Evolutionary conservation across 2,113 vertebrate genomes (phyloP).

Genomic region (Coracopsis vasa): DNA sequence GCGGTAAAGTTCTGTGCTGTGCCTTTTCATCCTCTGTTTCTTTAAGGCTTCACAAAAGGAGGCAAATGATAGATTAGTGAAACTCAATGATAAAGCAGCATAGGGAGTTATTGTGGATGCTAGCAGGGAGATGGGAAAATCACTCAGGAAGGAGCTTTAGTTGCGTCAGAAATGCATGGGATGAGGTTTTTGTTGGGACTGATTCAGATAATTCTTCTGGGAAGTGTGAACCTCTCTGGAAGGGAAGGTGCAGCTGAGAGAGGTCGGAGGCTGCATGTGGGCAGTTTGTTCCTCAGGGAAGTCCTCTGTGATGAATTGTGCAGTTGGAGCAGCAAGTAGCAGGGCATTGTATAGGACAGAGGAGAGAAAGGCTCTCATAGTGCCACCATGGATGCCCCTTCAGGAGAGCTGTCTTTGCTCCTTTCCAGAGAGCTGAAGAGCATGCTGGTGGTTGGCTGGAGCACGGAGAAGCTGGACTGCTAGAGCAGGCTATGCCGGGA

Average conservation of each 20-base stretch:
- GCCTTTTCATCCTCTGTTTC: conserved; percentile 1
- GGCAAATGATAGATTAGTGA: neutral
- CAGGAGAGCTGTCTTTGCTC: neutral
- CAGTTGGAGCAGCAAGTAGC: neutral
- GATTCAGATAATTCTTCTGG: neutral
- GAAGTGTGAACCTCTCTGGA: neutral
- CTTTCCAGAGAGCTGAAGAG: neutral
- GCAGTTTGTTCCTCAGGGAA: neutral
- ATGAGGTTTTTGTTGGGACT: neutral
- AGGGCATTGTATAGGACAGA: neutral
- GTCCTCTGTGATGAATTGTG: neutral
- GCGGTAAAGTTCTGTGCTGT: conserved; percentile 2
- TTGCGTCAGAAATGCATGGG: neutral
- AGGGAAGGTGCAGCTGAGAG: neutral
- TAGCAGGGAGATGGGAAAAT: neutral
- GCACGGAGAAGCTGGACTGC: neutral
- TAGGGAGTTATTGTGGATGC: neutral
- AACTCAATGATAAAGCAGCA: neutral
- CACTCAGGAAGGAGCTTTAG: neutral
- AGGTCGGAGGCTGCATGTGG: accelerated
- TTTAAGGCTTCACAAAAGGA: neutral
- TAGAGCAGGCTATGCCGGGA: neutral
- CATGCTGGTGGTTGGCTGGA: neutral
- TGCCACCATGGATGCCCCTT: neutral
- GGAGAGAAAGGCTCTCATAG: accelerated